Conservation (phyloP, 2,888 invertebrate genomes). For the Lasioglossum lativentre region DNA sequence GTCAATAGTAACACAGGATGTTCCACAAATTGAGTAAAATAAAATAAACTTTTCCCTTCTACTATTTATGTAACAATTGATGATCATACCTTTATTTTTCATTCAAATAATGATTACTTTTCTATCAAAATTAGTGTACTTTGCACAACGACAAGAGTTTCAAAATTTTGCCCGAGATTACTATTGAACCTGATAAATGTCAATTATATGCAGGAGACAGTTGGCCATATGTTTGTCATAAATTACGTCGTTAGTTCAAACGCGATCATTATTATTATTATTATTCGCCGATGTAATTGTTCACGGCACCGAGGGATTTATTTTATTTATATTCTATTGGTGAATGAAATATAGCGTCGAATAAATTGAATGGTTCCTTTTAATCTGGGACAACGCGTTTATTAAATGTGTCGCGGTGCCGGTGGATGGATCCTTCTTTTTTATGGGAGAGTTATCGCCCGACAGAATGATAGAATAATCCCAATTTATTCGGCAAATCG, state of each 20-base stretch:
- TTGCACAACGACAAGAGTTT: not conserved
- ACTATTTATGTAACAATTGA: too few relatives aligned
- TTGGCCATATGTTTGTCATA: conserved; percentile 3
- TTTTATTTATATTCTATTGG: conserved; percentile 25
- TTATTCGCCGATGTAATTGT: conserved; percentile 24
- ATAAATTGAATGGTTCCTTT: conserved; percentile 24
- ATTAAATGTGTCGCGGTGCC: conserved; percentile 21
- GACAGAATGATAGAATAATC: conserved; percentile 57
- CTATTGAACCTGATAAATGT: conserved; percentile 19
- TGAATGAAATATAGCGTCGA: conserved; percentile 14
- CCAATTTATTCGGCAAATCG: conserved; percentile 54
- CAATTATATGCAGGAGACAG: not conserved
- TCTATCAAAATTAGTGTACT: too few relatives aligned
- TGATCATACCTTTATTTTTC: too few relatives aligned
- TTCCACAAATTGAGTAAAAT: too few relatives aligned
- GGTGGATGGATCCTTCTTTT: not conserved
- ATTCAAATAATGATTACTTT: too few relatives aligned
- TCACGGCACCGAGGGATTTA: not conserved
- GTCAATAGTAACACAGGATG: too few relatives aligned
- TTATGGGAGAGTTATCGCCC: conserved; percentile 31
- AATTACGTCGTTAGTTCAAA: conserved; percentile 5
- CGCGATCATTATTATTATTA: conserved; percentile 14
- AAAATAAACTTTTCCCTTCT: too few relatives aligned
- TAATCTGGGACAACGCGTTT: conserved; percentile 32
- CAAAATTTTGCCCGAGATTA: not conserved